Percentiles rank a stretch among this genome's conserved stretches.
These are phyloP conservation scores for Genyomyrus donnyi DNA, from an alignment of 2,113 vertebrate species.

Conservation along the genomic window DNA sequence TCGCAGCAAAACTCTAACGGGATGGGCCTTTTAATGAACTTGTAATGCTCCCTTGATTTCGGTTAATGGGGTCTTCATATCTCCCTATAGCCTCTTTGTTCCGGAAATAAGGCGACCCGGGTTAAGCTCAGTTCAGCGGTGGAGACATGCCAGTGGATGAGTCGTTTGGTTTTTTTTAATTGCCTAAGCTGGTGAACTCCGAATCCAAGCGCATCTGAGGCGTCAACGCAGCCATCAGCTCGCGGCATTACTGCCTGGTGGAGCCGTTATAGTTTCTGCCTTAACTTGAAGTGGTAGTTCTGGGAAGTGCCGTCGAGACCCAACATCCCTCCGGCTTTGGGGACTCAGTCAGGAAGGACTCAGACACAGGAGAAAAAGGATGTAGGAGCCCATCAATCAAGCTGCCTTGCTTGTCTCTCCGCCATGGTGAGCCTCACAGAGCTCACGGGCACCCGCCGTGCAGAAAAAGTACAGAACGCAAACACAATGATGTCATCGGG, in stretches of 20 bases:
- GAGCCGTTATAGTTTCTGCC: background rate
- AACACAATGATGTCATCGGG: background rate
- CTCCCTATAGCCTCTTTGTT: background rate
- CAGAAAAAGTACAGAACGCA: background rate
- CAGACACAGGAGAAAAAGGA: background rate
- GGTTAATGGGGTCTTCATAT: conserved; percentile 3
- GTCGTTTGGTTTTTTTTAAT: background rate
- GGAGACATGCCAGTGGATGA: background rate
- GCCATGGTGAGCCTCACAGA: background rate
- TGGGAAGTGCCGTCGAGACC: background rate
- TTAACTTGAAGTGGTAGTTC: background rate
- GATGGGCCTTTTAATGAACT: background rate
- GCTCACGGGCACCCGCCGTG: background rate
- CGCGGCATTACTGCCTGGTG: background rate
- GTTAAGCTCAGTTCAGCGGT: background rate
- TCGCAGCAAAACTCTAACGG: background rate
- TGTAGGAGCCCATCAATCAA: background rate
- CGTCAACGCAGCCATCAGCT: background rate
- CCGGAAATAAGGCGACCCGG: background rate
- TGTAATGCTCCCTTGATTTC: conserved; percentile 8
- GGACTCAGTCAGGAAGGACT: background rate
- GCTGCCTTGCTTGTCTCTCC: background rate
- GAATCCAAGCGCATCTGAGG: background rate
- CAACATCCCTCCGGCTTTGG: background rate
- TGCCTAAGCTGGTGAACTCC: background rate